phyloP scores from a whole-genome alignment of 2,797 vertebrate species.

The Schizopygopsis pylzovi region DNA sequence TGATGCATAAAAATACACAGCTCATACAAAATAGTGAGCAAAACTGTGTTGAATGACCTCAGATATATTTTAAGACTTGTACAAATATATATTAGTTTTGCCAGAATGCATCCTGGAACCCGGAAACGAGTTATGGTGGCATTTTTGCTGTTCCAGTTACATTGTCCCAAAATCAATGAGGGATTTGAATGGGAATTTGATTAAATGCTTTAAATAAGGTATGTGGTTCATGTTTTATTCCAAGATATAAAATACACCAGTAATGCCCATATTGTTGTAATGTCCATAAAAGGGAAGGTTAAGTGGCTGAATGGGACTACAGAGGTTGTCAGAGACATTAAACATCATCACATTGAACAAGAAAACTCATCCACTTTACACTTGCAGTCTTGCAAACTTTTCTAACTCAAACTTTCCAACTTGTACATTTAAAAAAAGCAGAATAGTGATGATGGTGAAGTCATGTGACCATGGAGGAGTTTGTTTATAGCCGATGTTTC shows the following conservation, averaged over 20 bases:
- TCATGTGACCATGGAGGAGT: neutral
- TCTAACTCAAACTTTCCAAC: neutral
- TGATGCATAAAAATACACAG: constrained; percentile 6
- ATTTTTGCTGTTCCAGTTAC: neutral
- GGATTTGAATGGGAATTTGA: neutral
- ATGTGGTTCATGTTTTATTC: neutral
- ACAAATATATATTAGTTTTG: neutral
- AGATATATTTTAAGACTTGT: neutral
- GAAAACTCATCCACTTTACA: no score
- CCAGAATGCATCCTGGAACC: neutral
- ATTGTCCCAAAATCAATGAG: neutral
- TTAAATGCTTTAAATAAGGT: neutral
- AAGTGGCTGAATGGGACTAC: neutral
- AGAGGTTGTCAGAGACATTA: no score
- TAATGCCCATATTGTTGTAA: neutral
- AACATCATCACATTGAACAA: no score
- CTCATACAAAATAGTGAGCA: neutral
- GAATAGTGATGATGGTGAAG: neutral
- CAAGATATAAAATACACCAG: neutral
- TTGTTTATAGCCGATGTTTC: neutral
- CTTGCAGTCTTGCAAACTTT: neutral
- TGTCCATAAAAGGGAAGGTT: neutral
- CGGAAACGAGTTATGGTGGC: neutral
- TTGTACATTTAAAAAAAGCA: neutral
- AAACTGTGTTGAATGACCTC: neutral